Conservation (phyloP, 2,797 vertebrate species). For the Pelodytes ibericus region DNA sequence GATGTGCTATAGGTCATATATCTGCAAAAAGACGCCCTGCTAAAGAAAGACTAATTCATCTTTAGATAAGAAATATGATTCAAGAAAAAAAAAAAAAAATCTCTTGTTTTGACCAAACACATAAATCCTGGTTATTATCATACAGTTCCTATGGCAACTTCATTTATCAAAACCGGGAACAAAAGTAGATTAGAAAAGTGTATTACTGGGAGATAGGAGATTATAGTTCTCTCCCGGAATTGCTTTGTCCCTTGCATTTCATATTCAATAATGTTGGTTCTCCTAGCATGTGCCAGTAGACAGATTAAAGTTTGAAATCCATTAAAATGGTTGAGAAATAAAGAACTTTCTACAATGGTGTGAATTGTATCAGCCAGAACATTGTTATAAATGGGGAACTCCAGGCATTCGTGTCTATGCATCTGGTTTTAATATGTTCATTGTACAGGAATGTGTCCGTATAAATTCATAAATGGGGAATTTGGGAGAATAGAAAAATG, state of each 20-base stretch:
- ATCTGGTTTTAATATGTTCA: no score
- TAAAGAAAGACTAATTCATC: not conserved
- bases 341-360: no score
- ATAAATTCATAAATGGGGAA: no score
- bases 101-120: not conserved
- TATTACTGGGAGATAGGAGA: constrained; percentile 22
- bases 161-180: constrained; percentile 23
- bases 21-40: not conserved
- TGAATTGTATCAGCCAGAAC: no score
- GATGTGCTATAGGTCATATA: not conserved
- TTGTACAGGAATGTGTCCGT: no score
- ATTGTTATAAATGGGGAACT: no score
- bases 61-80: constrained; percentile 1
- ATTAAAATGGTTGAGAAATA: no score
- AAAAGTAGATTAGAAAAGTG: constrained; percentile 48
- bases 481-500: no score
- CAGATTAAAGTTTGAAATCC: no score
- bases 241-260: constrained; percentile 17
- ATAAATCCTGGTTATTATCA: constrained; percentile 26
- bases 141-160: constrained; percentile 41
- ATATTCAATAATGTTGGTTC: not conserved
- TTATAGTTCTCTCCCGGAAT: constrained; percentile 25
- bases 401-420: no score
- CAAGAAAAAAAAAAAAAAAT: not conserved
- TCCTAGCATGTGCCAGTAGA: no score